phyloP scores from a whole-genome alignment of 2,113 vertebrate genomes.

The Oxyruncus cristatus region DNA sequence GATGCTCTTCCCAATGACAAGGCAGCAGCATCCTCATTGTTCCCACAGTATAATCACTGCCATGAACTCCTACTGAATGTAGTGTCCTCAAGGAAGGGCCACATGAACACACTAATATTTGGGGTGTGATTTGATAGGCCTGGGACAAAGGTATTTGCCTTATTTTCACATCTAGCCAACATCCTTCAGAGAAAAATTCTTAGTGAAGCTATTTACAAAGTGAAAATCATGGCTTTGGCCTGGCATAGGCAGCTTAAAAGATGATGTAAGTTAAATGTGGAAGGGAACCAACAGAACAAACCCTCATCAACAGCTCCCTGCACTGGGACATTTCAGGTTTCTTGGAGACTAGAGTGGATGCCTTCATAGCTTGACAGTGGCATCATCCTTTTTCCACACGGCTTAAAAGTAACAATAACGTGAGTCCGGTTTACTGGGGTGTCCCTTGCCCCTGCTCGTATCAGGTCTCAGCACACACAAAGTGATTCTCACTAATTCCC shows the following conservation, averaged over 20 bases:
- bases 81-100: background rate
- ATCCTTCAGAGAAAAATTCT: background rate
- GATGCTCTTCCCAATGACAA: background rate
- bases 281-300: background rate
- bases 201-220: background rate
- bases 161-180: background rate
- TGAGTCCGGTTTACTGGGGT: background rate
- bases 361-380: background rate
- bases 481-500: background rate
- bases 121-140: background rate
- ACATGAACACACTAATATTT: background rate
- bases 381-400: background rate
- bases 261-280: background rate
- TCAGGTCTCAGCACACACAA: background rate
- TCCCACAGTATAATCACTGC: background rate
- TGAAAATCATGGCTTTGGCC: background rate
- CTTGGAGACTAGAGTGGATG: background rate
- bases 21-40: background rate
- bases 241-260: background rate
- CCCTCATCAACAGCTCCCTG: background rate
- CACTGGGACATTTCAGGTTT: background rate
- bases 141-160: background rate
- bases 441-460: accelerated
- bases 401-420: background rate
- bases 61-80: background rate